Evolutionary conservation across 2,797 vertebrate species (phyloP).

Genomic region (Lemur catta): DNA sequence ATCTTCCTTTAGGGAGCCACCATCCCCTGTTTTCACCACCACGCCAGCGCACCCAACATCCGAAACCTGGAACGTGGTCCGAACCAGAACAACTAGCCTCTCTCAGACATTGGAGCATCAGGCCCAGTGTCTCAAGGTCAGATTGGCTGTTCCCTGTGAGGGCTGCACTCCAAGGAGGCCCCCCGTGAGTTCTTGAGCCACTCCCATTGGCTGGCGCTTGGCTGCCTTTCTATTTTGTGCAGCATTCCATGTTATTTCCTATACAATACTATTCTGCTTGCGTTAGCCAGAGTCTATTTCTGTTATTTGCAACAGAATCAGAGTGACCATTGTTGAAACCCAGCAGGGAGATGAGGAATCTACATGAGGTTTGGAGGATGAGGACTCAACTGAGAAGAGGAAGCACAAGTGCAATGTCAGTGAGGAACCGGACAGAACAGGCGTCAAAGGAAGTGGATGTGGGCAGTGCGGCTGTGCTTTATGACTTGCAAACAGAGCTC

Average conservation of each 20-base stretch:
- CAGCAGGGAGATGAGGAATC: neutral
- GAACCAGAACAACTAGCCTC: neutral
- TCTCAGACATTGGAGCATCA: neutral
- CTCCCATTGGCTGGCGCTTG: fast-evolving
- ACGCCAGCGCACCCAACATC: too few species aligned
- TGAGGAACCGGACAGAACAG: neutral
- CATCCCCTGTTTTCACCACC: neutral
- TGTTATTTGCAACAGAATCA: neutral
- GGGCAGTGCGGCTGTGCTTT: fast-evolving
- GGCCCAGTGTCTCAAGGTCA: neutral
- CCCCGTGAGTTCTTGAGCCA: fast-evolving
- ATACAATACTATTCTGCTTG: fast-evolving
- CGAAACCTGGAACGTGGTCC: fast-evolving
- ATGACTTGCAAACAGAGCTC: neutral
- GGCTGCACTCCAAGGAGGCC: neutral
- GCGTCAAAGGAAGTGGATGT: neutral
- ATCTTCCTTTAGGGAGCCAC: neutral
- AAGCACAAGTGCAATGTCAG: fast-evolving
- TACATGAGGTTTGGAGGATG: neutral
- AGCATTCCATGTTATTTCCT: neutral
- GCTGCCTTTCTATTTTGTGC: neutral
- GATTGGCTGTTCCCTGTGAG: neutral
- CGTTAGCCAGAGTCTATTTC: too few species aligned
- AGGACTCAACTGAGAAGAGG: neutral
- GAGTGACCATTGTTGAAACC: fast-evolving